Evolutionary conservation across 2,797 vertebrate species (phyloP).

Genomic region (Denticeps clupeoides): DNA sequence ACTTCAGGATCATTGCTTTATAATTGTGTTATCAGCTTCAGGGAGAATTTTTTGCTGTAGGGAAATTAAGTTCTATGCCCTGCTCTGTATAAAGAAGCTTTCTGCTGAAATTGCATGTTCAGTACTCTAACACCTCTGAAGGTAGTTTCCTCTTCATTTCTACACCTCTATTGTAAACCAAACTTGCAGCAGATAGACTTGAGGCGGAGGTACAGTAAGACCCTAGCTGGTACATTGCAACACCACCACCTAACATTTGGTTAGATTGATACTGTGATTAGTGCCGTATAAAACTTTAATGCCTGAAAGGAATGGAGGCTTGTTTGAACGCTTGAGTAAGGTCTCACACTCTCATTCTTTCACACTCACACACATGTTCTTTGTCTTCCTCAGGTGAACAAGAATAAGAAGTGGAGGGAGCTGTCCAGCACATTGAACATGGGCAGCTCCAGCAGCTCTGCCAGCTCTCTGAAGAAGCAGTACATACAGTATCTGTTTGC

Average conservation of each 20-base stretch:
- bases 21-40: no score
- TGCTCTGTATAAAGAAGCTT: no score
- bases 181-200: no score
- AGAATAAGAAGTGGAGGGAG: constrained; percentile 96
- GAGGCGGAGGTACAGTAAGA: no score
- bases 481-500: constrained; percentile 95
- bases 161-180: no score
- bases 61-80: no score
- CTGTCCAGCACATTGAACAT: constrained; percentile 74
- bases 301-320: constrained; percentile 1
- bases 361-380: neutral
- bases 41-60: no score
- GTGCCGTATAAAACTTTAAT: neutral
- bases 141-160: no score
- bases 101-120: no score
- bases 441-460: constrained; percentile 85
- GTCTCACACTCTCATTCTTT: no score
- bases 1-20: no score
- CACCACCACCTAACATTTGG: neutral
- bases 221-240: neutral
- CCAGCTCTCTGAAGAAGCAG: constrained; percentile 92
- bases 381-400: constrained; percentile 72
- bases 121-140: no score
- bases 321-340: neutral
- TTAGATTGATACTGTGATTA: neutral